These are phyloP conservation scores for Aphidius colemani DNA, from an alignment of 2,888 invertebrate genomes.

Conservation along the genomic window DNA sequence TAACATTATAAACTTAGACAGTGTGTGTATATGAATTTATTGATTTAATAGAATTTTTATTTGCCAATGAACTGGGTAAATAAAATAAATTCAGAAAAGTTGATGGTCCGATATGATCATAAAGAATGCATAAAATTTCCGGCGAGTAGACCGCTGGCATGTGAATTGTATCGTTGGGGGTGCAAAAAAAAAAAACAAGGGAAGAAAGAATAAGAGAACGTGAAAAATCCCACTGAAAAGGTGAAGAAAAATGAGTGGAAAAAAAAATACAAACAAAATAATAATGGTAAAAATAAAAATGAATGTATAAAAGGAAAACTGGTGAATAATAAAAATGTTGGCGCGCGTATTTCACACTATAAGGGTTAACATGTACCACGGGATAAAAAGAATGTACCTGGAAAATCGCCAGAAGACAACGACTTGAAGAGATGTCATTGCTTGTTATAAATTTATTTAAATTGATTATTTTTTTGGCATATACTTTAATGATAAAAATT, in stretches of 20 bases:
- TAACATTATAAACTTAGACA: too few relatives aligned
- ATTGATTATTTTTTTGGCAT: too few relatives aligned
- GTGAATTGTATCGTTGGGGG: conserved; percentile 10
- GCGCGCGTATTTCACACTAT: conserved; percentile 23
- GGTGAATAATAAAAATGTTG: conserved; percentile 9
- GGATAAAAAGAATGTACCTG: too few relatives aligned
- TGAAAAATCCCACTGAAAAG: not conserved
- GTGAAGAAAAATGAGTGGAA: conserved; percentile 1
- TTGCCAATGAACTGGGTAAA: too few relatives aligned
- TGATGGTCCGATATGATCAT: conserved; percentile 28
- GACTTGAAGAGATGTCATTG: too few relatives aligned
- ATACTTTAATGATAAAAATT: too few relatives aligned
- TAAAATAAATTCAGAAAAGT: conserved; percentile 6
- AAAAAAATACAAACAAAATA: conserved; percentile 2
- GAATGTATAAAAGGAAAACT: conserved; percentile 4
- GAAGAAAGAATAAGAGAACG: conserved; percentile 9
- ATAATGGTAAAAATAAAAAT: not conserved
- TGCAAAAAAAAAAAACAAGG: not conserved
- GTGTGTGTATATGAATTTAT: too few relatives aligned
- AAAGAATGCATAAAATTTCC: conserved; percentile 35
- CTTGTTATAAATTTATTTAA: too few relatives aligned
- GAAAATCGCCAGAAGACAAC: too few relatives aligned
- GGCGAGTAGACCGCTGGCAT: conserved; percentile 14
- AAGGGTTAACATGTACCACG: not conserved
- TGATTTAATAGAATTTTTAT: too few relatives aligned